A percentile compares a stretch with the other conserved stretches of the same genome.
Evolutionary conservation across 2,113 vertebrate species (phyloP).

Genomic region (Alethe castanea): DNA sequence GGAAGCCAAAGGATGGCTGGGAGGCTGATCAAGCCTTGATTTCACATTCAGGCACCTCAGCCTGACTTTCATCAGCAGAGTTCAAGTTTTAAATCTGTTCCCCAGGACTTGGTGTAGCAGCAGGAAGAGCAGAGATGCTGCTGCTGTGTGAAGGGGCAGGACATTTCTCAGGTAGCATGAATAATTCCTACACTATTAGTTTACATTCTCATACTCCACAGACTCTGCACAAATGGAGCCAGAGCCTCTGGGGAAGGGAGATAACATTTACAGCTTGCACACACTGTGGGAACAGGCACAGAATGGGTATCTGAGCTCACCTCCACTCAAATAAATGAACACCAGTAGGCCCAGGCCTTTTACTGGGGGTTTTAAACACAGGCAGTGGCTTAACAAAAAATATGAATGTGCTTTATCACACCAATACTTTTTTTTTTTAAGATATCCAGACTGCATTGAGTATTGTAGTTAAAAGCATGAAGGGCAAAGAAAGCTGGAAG

Average conservation of each 20-base stretch:
- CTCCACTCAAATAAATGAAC: background rate
- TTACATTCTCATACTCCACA: background rate
- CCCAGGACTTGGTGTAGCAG: background rate
- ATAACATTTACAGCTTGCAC: background rate
- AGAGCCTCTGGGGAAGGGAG: background rate
- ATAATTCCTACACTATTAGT: background rate
- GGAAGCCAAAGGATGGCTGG: background rate
- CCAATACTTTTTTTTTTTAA: background rate
- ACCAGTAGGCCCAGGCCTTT: background rate
- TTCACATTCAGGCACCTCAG: background rate
- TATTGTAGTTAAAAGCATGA: background rate
- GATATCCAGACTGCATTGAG: background rate
- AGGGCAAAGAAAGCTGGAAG: background rate
- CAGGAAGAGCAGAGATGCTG: background rate
- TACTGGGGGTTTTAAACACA: background rate
- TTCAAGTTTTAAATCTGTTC: background rate
- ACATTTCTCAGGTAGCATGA: background rate
- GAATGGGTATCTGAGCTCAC: background rate
- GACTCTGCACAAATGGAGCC: background rate
- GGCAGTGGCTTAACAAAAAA: background rate
- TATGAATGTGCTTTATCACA: background rate
- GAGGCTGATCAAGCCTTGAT: background rate
- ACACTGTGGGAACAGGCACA: background rate
- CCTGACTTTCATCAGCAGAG: background rate
- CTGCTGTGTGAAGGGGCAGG: background rate